Percentiles rank a stretch among this genome's conserved stretches.
Conservation (phyloP, 1,140 invertebrate genomes). For the Calliopsis andreniformis region DNA sequence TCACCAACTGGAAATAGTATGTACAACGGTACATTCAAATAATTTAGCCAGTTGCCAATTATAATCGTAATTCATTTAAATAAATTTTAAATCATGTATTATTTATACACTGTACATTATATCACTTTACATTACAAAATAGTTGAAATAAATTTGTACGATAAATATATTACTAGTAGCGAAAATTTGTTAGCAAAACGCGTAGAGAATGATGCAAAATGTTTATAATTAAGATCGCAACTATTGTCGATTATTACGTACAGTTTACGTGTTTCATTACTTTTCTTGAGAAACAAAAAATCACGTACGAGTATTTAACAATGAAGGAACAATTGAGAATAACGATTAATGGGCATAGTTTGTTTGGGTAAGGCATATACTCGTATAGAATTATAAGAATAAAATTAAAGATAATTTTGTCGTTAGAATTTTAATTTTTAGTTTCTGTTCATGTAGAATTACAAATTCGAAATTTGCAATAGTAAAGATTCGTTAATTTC, state of each 20-base stretch:
- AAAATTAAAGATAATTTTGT: too few species aligned
- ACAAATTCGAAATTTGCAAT: not conserved
- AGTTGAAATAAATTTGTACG: too few species aligned
- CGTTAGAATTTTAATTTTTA: too few species aligned
- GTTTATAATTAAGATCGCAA: too few species aligned
- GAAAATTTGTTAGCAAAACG: too few species aligned
- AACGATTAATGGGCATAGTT: not conserved
- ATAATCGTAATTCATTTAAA: not conserved
- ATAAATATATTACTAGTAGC: too few species aligned
- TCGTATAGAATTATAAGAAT: not conserved
- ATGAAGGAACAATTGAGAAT: not conserved
- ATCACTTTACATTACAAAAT: not conserved
- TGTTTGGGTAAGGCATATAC: not conserved
- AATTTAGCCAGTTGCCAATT: not conserved
- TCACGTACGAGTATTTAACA: too few species aligned
- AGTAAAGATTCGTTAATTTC: not conserved
- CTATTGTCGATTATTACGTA: too few species aligned
- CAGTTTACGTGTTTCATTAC: too few species aligned
- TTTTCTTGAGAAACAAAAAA: too few species aligned
- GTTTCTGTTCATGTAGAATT: too few species aligned
- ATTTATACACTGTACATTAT: not conserved
- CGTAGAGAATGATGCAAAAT: too few species aligned
- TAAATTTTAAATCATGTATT: not conserved
- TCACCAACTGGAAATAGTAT: not conserved
- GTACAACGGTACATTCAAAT: not conserved